These are phyloP conservation scores for Zingel zingel DNA, from an alignment of 2,113 vertebrate genomes.

Conservation along the genomic window DNA sequence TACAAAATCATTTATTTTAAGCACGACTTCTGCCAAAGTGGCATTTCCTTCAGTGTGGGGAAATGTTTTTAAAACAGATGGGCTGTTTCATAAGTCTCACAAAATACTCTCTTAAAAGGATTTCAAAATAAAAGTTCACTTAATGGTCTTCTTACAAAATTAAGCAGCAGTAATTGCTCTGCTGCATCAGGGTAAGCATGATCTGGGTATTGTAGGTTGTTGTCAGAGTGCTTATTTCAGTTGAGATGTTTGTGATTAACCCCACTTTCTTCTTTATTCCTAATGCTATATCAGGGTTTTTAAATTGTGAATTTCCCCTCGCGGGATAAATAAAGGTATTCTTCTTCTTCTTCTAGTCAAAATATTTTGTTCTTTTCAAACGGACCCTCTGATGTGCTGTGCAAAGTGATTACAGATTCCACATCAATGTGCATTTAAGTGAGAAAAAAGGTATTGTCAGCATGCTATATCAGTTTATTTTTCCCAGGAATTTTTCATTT, in stretches of 20 bases:
- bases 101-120: not conserved
- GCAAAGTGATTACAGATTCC: slow-evolving; percentile 4
- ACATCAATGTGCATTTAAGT: not conserved
- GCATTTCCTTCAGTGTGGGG: not conserved
- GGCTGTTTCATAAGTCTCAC: slow-evolving; percentile 1
- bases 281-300: too few species aligned
- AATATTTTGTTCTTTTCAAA: slow-evolving; percentile 11
- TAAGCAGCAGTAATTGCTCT: not conserved
- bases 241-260: slow-evolving; percentile 13
- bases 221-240: not conserved
- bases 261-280: not conserved
- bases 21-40: not conserved
- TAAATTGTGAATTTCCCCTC: too few species aligned
- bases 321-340: too few species aligned
- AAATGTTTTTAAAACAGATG: slow-evolving; percentile 5
- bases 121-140: slow-evolving; percentile 9
- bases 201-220: not conserved
- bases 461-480: not conserved
- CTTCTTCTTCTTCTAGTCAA: not conserved
- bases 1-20: slow-evolving; percentile 16
- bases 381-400: not conserved
- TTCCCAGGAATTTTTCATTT: not conserved
- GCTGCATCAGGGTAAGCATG: not conserved
- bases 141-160: not conserved
- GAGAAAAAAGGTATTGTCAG: slow-evolving; percentile 2